Base-by-base conservation (phyloP, 2,888 invertebrate genomes). In the Galerucella nymphaeae region DNA sequence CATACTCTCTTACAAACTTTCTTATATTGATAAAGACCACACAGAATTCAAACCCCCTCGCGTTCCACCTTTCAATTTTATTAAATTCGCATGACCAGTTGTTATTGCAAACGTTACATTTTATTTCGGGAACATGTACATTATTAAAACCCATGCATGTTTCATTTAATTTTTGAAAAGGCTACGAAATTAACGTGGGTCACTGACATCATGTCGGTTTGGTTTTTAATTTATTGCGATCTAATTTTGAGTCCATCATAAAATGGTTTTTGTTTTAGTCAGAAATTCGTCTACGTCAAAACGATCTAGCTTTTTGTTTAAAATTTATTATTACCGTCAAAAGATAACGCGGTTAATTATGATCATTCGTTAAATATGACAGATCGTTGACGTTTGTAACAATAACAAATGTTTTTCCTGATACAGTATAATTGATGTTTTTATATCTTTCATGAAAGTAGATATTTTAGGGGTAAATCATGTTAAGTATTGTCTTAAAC, bases 171-270 rank as follows among this genome's bases (percentile, higher is more conserved):
- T 59, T 59, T 59, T 9, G n/a, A 59, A 59, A 38, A n/a, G 38
- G 38, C 11, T 2, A 38, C 59, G 59, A 67, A 57, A 59, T 48
- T 13, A 45, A 48, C 45, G 45, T 67, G 48, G 59, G 67, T 67
- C 67, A 67, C 48, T 67, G 67, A 50, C 67, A 67, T 55, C 57
- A 10, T 20, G 13, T n/a, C 3, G 23, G 42, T 45, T n/a, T 30
- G n/a, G 67, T n/a, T 67, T 67, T 67, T 50, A 67, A 59, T 58
- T 66, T 53, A 67, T 59, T 48, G 67, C 67, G 45, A 16, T 67
- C 67, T 67, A 67, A 67, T 45, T 67, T 67, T 59, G 59, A 48
- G 55, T 45, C 16, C 67, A 67, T 67, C 57, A 58, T 66, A 59
- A 45, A 45, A 30, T 42, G 23, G 48, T 67, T 59, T 67, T 59